These are phyloP conservation scores for Perizoma affinitatum DNA, from an alignment of 2,888 invertebrate species.

Conservation along the genomic window DNA sequence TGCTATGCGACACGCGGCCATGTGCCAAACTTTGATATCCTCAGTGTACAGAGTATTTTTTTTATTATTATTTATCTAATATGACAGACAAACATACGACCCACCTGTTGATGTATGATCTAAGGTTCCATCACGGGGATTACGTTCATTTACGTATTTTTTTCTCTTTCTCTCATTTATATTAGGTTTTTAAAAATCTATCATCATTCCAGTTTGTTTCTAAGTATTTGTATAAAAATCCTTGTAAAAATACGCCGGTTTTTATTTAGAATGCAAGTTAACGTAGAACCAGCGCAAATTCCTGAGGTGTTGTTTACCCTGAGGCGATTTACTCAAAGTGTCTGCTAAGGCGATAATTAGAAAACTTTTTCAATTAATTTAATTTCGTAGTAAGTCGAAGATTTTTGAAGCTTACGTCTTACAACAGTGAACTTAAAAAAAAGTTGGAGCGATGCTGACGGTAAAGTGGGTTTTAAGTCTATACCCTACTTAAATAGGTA, in stretches of 20 bases:
- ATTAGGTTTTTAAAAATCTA: too few species aligned
- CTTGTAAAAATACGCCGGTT: constrained; percentile 6
- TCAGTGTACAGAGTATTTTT: too few species aligned
- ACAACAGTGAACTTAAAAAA: constrained; percentile 50
- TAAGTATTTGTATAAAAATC: too few species aligned
- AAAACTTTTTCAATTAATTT: constrained; percentile 84
- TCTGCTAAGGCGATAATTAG: constrained; percentile 83
- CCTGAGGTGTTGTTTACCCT: constrained; percentile 81
- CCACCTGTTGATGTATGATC: too few species aligned
- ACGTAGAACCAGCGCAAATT: constrained; percentile 47
- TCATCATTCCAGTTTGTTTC: too few species aligned
- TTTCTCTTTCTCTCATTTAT: not conserved
- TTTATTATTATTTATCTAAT: too few species aligned
- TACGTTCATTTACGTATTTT: too few species aligned
- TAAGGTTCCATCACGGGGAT: too few species aligned
- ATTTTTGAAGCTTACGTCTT: constrained; percentile 76
- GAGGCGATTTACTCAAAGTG: constrained; percentile 82
- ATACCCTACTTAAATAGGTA: not conserved
- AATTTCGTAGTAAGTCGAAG: constrained; percentile 77
- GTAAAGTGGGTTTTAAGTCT: constrained; percentile 15
- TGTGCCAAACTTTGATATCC: too few species aligned
- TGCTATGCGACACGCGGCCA: too few species aligned
- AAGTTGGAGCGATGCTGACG: constrained; percentile 32
- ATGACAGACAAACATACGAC: too few species aligned
- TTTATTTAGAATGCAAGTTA: constrained; percentile 17